phyloP scores from a whole-genome alignment of 2,888 invertebrate genomes.

The Phengaris alcon region DNA sequence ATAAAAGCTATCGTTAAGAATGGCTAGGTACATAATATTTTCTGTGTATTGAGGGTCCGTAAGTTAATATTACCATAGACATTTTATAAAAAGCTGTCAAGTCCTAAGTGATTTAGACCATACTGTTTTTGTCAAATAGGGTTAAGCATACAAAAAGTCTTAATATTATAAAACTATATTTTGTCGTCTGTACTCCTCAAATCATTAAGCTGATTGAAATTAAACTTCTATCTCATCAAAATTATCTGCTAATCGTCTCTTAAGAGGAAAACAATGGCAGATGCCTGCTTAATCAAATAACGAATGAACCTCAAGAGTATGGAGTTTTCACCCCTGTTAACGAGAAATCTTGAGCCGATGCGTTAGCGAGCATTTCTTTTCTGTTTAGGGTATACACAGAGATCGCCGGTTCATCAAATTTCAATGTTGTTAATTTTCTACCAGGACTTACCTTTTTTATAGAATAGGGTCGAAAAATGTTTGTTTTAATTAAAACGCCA shows the following conservation, averaged over 20 bases:
- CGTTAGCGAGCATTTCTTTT: slow-evolving; percentile 57
- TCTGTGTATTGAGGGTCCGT: slow-evolving; percentile 15
- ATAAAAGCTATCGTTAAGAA: slow-evolving; percentile 22
- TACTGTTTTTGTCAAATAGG: not conserved
- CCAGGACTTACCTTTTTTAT: not conserved
- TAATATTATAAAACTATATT: not conserved
- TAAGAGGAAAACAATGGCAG: slow-evolving; percentile 59
- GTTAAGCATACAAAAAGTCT: not conserved
- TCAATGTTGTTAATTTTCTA: not conserved
- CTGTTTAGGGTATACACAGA: slow-evolving; percentile 41
- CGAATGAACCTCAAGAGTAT: slow-evolving; percentile 65
- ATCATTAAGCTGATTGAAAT: slow-evolving; percentile 22
- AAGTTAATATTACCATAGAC: slow-evolving; percentile 12
- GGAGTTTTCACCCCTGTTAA: slow-evolving; percentile 65
- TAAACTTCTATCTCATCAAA: slow-evolving; percentile 25
- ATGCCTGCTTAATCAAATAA: slow-evolving; percentile 67
- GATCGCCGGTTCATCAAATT: slow-evolving; percentile 30
- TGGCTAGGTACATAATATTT: slow-evolving; percentile 18
- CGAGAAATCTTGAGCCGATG: slow-evolving; percentile 72
- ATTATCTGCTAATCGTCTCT: slow-evolving; percentile 35
- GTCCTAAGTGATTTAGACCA: not conserved
- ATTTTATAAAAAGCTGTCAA: not conserved
- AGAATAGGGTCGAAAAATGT: no score
- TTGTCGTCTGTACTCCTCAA: not conserved
- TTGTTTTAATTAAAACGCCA: no score